A percentile compares a stretch with the other conserved stretches of the same genome.
Conservation (phyloP, 2,113 vertebrate genomes). For the Etheostoma spectabile region DNA sequence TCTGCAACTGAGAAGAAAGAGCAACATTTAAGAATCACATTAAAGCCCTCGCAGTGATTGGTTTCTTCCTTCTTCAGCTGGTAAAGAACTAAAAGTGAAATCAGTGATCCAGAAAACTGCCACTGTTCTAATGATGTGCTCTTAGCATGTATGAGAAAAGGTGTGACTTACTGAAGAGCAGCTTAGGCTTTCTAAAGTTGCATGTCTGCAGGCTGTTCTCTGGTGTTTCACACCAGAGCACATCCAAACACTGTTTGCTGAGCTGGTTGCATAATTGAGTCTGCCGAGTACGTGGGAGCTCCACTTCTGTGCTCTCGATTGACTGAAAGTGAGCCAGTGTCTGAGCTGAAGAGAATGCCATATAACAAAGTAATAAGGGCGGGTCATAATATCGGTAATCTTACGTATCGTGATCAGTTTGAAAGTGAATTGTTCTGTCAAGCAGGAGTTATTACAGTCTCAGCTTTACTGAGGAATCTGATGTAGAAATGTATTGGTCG, state of each 20-base stretch:
- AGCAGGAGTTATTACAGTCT: too few relatives aligned
- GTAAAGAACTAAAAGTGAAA: neutral
- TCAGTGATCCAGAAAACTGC: neutral
- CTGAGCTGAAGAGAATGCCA: conserved; percentile 30
- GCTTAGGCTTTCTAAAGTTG: conserved; percentile 23
- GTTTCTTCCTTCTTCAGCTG: neutral
- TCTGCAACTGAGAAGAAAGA: neutral
- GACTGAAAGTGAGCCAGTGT: conserved; percentile 74
- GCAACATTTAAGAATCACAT: neutral
- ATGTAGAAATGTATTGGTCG: too few relatives aligned
- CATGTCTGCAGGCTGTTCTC: conserved; percentile 37
- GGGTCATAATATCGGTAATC: too few relatives aligned
- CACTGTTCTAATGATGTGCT: neutral
- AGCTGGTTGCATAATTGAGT: conserved; percentile 68
- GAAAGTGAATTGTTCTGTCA: too few relatives aligned
- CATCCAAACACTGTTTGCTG: conserved; percentile 39
- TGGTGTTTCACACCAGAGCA: conserved; percentile 50
- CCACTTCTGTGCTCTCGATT: conserved; percentile 63
- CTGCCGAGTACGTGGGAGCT: conserved; percentile 73
- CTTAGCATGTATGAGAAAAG: neutral
- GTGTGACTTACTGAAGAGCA: neutral
- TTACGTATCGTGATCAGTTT: too few relatives aligned
- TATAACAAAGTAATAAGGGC: neutral
- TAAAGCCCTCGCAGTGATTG: neutral
- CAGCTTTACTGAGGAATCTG: too few relatives aligned